Percentiles rank a stretch among this genome's conserved stretches.
Conservation (phyloP, 2,888 invertebrate species). For the Nebria salina region DNA sequence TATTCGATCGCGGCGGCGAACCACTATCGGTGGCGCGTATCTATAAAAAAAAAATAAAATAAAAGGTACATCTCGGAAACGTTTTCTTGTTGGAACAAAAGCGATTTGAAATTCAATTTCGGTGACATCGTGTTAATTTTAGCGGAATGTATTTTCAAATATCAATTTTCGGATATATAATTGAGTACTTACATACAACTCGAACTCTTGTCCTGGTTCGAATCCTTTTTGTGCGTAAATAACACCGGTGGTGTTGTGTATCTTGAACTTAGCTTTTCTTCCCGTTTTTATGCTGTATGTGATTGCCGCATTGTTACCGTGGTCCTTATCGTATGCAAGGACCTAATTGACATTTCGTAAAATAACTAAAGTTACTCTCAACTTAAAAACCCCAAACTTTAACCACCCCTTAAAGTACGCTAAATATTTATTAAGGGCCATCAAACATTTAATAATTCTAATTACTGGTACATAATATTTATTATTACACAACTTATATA, state of each 20-base stretch:
- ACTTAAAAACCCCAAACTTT: no score
- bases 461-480: no score
- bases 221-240: slow-evolving; percentile 80
- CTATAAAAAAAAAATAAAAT: slow-evolving; percentile 62
- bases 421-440: no score
- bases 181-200: slow-evolving; percentile 68
- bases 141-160: no score
- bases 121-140: no score
- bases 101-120: no score
- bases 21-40: slow-evolving; percentile 87
- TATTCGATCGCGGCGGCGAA: slow-evolving; percentile 75
- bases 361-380: background rate
- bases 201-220: slow-evolving; percentile 73
- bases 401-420: no score
- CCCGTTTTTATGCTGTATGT: slow-evolving; percentile 84
- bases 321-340: slow-evolving; percentile 84
- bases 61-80: background rate
- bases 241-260: slow-evolving; percentile 83
- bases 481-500: no score
- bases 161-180: no score
- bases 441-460: no score
- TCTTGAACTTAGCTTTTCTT: slow-evolving; percentile 81
- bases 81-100: no score
- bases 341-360: slow-evolving; percentile 65
- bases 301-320: slow-evolving; percentile 83